Evolutionary conservation across 2,888 invertebrate genomes (phyloP).

Genomic region (Lasioglossum figueresi): DNA sequence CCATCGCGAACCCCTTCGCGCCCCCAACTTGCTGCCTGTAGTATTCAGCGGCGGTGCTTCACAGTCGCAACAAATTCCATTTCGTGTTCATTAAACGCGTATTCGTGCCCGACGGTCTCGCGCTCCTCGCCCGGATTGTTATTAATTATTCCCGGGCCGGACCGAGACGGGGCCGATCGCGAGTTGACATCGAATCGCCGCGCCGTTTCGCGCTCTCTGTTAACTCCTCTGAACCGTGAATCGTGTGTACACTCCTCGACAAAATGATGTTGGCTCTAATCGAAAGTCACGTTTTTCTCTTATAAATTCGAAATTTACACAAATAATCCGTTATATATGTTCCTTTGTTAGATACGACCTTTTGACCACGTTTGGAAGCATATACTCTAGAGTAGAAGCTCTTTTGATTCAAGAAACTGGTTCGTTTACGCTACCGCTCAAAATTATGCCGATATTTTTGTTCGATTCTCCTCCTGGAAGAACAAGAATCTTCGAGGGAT

Average conservation of each 20-base stretch:
- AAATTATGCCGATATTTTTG: too few species aligned
- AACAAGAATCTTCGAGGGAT: too few species aligned
- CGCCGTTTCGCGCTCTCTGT: not conserved
- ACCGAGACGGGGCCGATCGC: slow-evolving; percentile 12
- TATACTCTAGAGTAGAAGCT: too few species aligned
- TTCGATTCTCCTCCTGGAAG: too few species aligned
- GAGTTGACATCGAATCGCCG: not conserved
- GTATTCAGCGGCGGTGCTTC: slow-evolving; percentile 34
- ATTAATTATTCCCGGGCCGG: slow-evolving; percentile 60
- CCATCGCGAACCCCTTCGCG: not conserved
- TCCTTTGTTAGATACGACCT: not conserved
- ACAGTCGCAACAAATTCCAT: slow-evolving; percentile 56
- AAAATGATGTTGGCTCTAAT: not conserved
- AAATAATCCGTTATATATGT: not conserved
- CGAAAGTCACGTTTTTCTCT: not conserved
- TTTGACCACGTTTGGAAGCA: not conserved
- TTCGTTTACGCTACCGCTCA: too few species aligned
- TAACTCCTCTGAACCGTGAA: not conserved
- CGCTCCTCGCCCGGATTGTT: slow-evolving; percentile 37
- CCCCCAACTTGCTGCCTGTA: not conserved
- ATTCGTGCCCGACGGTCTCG: slow-evolving; percentile 46
- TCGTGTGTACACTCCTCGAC: too few species aligned
- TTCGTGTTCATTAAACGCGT: slow-evolving; percentile 65
- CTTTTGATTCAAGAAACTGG: too few species aligned
- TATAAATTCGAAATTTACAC: not conserved